phyloP scores from a whole-genome alignment of 2,888 invertebrate species.

The Ormyrus nitidulus region DNA sequence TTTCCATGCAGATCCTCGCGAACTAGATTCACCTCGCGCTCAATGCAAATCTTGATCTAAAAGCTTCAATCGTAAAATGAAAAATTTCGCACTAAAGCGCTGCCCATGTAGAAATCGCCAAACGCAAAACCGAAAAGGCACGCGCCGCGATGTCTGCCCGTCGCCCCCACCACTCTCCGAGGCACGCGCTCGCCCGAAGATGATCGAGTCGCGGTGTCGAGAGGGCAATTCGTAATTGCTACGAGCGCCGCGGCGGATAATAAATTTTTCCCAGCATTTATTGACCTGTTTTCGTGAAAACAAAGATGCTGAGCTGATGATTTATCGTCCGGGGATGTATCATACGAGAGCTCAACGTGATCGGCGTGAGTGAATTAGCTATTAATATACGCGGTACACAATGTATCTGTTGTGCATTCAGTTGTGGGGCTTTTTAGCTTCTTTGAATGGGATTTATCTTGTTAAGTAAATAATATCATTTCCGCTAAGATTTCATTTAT shows the following conservation, averaged over 20 bases:
- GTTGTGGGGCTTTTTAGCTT: too few species aligned
- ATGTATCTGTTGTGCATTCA: too few species aligned
- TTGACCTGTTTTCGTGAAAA: slow-evolving; percentile 6
- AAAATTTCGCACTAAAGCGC: background rate
- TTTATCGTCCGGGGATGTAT: too few species aligned
- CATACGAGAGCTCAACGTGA: too few species aligned
- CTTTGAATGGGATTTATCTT: background rate
- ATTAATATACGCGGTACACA: too few species aligned
- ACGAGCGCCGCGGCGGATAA: background rate
- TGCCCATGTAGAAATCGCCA: too few species aligned
- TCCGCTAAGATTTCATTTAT: too few species aligned
- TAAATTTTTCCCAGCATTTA: background rate
- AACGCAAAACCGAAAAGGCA: slow-evolving; percentile 6
- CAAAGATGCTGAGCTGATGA: background rate
- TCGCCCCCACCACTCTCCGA: background rate
- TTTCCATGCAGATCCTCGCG: too few species aligned
- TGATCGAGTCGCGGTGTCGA: background rate
- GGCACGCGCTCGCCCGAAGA: slow-evolving; percentile 10
- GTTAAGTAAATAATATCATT: background rate
- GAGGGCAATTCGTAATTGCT: slow-evolving; percentile 13
- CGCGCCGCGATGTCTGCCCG: slow-evolving; percentile 12
- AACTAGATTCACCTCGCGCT: too few species aligned
- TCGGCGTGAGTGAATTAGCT: too few species aligned
- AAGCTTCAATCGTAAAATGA: background rate
- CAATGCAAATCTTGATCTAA: background rate